Percentiles rank a stretch among this genome's conserved stretches.
These are phyloP conservation scores for Drosophila fulvimacula DNA, from an alignment of 2,888 invertebrate genomes.

Conservation along the genomic window DNA sequence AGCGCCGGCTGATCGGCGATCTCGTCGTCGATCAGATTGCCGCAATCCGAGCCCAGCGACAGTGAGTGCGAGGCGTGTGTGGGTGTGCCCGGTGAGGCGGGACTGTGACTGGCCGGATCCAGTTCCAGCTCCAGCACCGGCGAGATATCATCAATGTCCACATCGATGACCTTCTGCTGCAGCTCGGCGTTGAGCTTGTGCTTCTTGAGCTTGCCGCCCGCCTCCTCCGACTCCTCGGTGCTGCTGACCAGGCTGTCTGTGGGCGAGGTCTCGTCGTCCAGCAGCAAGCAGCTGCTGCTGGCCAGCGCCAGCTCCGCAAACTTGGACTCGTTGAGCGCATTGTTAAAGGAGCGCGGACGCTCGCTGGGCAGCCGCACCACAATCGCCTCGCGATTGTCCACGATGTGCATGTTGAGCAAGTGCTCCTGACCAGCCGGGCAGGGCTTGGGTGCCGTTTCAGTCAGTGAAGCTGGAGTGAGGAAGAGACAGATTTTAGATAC, in stretches of 20 bases:
- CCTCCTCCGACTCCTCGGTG: slow-evolving; percentile 83
- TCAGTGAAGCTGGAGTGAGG: slow-evolving; percentile 58
- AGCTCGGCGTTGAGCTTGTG: slow-evolving; percentile 84
- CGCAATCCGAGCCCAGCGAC: slow-evolving; percentile 90
- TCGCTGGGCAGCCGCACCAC: slow-evolving; percentile 46
- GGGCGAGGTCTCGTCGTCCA: slow-evolving; percentile 94
- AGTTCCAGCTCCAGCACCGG: slow-evolving; percentile 84
- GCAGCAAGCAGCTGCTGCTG: slow-evolving; percentile 88
- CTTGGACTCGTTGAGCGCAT: slow-evolving; percentile 85
- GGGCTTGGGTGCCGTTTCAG: slow-evolving; percentile 53
- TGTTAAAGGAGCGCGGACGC: slow-evolving; percentile 80
- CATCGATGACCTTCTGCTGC: slow-evolving; percentile 85
- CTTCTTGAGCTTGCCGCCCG: slow-evolving; percentile 81
- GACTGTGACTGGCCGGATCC: slow-evolving; percentile 79
- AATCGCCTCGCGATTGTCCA: slow-evolving; percentile 50
- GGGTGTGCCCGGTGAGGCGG: slow-evolving; percentile 90
- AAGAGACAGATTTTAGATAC: too few relatives aligned
- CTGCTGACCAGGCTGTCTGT: slow-evolving; percentile 90
- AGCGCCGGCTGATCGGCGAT: slow-evolving; percentile 95
- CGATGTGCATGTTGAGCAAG: slow-evolving; percentile 70
- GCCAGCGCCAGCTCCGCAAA: slow-evolving; percentile 91
- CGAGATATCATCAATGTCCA: slow-evolving; percentile 85
- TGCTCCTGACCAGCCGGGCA: slow-evolving; percentile 37
- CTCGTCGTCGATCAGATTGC: slow-evolving; percentile 93
- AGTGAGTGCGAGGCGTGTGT: slow-evolving; percentile 92